phyloP scores from a whole-genome alignment of 2,797 vertebrate species.

The Anolis apletophallus region DNA sequence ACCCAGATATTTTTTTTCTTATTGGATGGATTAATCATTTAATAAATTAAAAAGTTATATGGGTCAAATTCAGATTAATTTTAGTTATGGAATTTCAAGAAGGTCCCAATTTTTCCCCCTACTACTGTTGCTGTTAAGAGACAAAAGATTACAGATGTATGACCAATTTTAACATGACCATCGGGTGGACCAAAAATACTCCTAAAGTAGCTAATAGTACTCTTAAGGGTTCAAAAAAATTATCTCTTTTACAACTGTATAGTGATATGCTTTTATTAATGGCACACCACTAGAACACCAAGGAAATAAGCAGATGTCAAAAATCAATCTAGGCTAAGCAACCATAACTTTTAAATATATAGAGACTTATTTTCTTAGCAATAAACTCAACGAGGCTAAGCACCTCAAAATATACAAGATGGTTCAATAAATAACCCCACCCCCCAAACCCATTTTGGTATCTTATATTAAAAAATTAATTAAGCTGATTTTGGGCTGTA shows the following conservation, averaged over 20 bases:
- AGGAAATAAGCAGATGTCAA: background rate
- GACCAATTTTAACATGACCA: background rate
- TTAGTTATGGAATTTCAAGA: background rate
- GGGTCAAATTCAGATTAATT: background rate
- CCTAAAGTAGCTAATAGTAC: background rate
- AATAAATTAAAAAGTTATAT: background rate
- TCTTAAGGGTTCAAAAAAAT: background rate
- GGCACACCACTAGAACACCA: background rate
- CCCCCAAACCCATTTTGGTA: constrained; percentile 1
- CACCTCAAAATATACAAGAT: background rate
- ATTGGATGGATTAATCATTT: background rate
- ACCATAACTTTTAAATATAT: constrained; percentile 23
- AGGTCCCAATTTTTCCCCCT: background rate
- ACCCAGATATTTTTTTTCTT: background rate
- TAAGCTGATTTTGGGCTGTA: background rate
- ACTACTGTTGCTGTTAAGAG: background rate
- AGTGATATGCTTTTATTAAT: background rate
- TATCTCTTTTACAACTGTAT: background rate
- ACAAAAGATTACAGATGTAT: background rate
- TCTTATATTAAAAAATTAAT: background rate
- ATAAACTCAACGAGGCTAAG: constrained; percentile 4
- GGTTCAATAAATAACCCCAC: background rate
- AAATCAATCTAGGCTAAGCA: background rate
- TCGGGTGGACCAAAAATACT: background rate
- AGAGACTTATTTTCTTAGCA: constrained; percentile 8